Evolutionary conservation across 2,113 vertebrate species (phyloP).

Genomic region (Lamprologus sp.): DNA sequence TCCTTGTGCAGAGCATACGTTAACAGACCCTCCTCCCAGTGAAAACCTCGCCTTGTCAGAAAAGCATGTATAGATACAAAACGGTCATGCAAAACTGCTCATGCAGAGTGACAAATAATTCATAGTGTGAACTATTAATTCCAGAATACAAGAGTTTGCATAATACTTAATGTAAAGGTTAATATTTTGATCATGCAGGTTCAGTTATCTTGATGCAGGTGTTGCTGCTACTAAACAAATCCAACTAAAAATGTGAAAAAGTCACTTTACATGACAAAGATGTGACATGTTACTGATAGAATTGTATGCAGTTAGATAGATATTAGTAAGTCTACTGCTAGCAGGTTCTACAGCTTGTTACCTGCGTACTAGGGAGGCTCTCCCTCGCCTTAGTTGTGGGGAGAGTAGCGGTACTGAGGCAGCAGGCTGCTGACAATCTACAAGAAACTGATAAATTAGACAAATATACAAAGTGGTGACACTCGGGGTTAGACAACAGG

Average conservation of each 20-base stretch:
- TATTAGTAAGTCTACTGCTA: background rate
- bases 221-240: background rate
- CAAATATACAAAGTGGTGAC: constrained; percentile 91
- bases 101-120: background rate
- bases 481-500: constrained; percentile 74
- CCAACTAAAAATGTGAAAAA: background rate
- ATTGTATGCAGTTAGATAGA: background rate
- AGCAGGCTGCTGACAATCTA: constrained; percentile 99
- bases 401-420: constrained; percentile 91
- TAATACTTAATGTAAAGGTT: background rate
- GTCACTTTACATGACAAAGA: background rate
- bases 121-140: background rate
- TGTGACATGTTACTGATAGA: background rate
- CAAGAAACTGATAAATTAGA: constrained; percentile 99
- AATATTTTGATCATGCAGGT: background rate
- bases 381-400: constrained; percentile 90
- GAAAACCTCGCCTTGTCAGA: background rate
- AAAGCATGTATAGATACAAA: background rate
- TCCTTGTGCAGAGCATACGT: background rate
- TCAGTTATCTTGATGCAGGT: background rate
- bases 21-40: background rate
- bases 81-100: background rate
- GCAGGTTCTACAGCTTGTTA: constrained; percentile 68
- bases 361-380: constrained; percentile 82
- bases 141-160: background rate